phyloP scores from a whole-genome alignment of 2,113 vertebrate genomes.

The Salminus brasiliensis region DNA sequence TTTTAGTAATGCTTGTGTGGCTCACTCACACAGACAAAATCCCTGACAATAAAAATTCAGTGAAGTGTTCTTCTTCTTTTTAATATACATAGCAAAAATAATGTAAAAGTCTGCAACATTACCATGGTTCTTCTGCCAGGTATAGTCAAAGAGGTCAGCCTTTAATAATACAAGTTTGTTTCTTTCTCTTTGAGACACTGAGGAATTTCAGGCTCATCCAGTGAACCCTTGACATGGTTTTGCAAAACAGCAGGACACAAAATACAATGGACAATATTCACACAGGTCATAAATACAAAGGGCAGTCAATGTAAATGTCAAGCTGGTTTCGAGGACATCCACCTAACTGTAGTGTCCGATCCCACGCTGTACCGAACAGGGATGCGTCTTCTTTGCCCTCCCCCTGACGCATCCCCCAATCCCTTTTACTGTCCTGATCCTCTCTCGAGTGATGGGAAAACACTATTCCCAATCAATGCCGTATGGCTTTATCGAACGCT shows the following conservation, averaged over 20 bases:
- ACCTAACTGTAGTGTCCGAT: conserved; percentile 58
- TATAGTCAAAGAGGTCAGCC: conserved; percentile 71
- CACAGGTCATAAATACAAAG: conserved; percentile 72
- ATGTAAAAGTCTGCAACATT: conserved; percentile 60
- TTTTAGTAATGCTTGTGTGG: conserved; percentile 58
- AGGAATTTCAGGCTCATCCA: conserved; percentile 56
- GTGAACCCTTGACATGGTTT: conserved; percentile 66
- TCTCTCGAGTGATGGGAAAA: conserved; percentile 29
- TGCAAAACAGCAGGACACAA: conserved; percentile 66
- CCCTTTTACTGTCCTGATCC: conserved; percentile 39
- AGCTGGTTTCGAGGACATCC: conserved; percentile 53
- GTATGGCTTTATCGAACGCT: conserved; percentile 64
- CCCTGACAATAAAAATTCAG: conserved; percentile 77
- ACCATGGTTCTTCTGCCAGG: conserved; percentile 48
- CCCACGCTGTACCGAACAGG: conserved; percentile 52
- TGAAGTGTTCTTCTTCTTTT: conserved; percentile 63
- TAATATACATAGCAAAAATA: conserved; percentile 72
- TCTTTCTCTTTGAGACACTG: conserved; percentile 66
- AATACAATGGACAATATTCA: conserved; percentile 56
- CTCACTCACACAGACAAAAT: conserved; percentile 66
- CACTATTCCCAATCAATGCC: conserved; percentile 57
- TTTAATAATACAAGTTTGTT: conserved; percentile 57
- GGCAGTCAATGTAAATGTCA: conserved; percentile 58
- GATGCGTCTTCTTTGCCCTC: not conserved
- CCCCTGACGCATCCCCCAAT: not conserved